A percentile compares a stretch with the other conserved stretches of the same genome.
phyloP scores from a whole-genome alignment of 2,113 vertebrate species.

The Xenus cinereus region DNA sequence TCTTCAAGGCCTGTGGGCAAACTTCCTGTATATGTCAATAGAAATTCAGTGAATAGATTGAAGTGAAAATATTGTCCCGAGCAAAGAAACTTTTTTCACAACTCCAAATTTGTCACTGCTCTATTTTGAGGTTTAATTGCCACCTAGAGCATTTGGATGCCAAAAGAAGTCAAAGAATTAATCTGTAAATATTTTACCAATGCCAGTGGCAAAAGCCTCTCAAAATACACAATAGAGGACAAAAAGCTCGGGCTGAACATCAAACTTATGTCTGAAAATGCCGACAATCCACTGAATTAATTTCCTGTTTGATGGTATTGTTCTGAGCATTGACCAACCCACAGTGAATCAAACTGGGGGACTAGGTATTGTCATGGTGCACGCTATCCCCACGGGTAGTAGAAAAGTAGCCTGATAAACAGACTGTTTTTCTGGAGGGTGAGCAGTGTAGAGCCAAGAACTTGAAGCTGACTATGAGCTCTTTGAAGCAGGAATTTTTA shows the following conservation, averaged over 20 bases:
- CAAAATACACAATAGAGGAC: conserved; percentile 46
- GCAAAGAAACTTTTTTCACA: conserved; percentile 11
- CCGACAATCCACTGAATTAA: not conserved
- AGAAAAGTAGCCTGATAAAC: not conserved
- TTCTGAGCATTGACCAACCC: not conserved
- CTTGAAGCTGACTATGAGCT: not conserved
- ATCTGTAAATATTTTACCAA: conserved; percentile 47
- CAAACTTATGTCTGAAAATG: not conserved
- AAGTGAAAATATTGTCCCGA: not conserved
- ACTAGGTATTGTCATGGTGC: not conserved
- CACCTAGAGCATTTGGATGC: conserved; percentile 51
- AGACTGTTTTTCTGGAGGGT: not conserved
- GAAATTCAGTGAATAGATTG: conserved; percentile 16
- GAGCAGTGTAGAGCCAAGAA: not conserved
- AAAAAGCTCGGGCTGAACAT: conserved; percentile 1
- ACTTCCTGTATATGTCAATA: not conserved
- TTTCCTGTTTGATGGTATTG: not conserved
- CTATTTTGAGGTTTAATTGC: conserved; percentile 49
- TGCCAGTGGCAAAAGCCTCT: conserved; percentile 23
- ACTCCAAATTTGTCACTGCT: not conserved
- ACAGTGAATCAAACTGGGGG: not conserved
- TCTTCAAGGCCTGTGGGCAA: conserved; percentile 6
- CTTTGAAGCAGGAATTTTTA: conserved; percentile 44
- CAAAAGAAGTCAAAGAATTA: conserved; percentile 44
- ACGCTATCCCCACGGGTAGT: rapidly evolving